phyloP scores from a whole-genome alignment of 2,888 invertebrate genomes.

The Lasioglossum pauxillum region DNA sequence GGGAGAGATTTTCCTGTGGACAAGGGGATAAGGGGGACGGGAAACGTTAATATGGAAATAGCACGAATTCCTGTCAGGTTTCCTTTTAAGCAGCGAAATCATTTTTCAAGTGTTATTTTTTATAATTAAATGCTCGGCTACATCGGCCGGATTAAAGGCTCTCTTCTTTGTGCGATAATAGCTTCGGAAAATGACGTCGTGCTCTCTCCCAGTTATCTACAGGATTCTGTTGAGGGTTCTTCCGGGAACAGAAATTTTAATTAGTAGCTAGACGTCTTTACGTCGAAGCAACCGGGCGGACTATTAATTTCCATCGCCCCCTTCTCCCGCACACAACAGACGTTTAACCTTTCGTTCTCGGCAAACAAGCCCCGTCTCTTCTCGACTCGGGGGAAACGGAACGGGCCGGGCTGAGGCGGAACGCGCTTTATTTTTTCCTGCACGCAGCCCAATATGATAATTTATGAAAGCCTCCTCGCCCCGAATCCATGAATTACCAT shows the following conservation, averaged over 20 bases:
- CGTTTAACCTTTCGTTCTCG: constrained; percentile 63
- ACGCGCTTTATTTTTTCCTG: background rate
- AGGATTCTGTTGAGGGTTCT: constrained; percentile 45
- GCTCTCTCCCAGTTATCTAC: constrained; percentile 50
- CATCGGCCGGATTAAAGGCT: constrained; percentile 50
- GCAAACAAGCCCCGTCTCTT: constrained; percentile 59
- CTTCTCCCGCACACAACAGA: constrained; percentile 34
- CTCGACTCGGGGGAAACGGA: background rate
- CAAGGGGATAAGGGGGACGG: background rate
- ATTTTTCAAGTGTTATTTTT: constrained; percentile 50
- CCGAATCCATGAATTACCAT: constrained; percentile 12
- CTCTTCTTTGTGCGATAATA: constrained; percentile 64
- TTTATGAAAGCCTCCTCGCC: constrained; percentile 3
- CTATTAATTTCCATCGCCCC: constrained; percentile 68
- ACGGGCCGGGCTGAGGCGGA: background rate
- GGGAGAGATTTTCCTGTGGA: background rate
- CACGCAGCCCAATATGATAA: constrained; percentile 5
- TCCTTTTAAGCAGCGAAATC: constrained; percentile 23
- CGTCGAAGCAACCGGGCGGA: constrained; percentile 54
- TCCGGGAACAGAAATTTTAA: constrained; percentile 69
- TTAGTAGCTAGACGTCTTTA: constrained; percentile 71
- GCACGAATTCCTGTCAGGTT: constrained; percentile 11
- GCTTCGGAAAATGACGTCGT: constrained; percentile 55
- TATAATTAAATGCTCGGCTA: constrained; percentile 58
- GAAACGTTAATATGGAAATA: constrained; percentile 32